phyloP scores from a whole-genome alignment of 2,888 invertebrate genomes.

The Aricia artaxerxes region DNA sequence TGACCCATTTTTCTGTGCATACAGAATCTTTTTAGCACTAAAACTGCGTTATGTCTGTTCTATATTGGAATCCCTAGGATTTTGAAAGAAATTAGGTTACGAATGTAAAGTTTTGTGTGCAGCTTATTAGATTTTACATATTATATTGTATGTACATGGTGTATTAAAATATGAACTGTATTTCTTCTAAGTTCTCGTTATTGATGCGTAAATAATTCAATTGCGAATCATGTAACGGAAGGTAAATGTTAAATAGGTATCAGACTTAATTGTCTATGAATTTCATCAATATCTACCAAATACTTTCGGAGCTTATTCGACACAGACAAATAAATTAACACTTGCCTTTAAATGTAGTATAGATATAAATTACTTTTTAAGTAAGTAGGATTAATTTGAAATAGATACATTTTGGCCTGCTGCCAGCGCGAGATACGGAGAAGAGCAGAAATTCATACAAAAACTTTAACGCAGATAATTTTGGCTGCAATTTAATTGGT shows the following conservation, averaged over 20 bases:
- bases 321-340: background rate
- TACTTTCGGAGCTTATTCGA: background rate
- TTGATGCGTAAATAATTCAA: no score
- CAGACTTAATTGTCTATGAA: no score
- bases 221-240: no score
- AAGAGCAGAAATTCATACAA: background rate
- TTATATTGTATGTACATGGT: no score
- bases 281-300: background rate
- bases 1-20: constrained; percentile 67
- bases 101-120: constrained; percentile 31
- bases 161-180: background rate
- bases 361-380: background rate
- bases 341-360: background rate
- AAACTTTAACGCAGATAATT: background rate
- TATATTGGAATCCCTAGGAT: constrained; percentile 45
- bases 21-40: constrained; percentile 64
- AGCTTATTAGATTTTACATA: background rate
- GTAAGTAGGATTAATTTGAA: constrained; percentile 65
- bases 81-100: constrained; percentile 38
- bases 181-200: background rate
- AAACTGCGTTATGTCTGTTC: constrained; percentile 60
- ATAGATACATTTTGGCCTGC: constrained; percentile 64
- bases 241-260: no score
- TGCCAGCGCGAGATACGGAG: constrained; percentile 47
- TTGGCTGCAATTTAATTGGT: no score